Conservation (phyloP, 2,797 vertebrate species). For the Hypotaenidia philippensis region DNA sequence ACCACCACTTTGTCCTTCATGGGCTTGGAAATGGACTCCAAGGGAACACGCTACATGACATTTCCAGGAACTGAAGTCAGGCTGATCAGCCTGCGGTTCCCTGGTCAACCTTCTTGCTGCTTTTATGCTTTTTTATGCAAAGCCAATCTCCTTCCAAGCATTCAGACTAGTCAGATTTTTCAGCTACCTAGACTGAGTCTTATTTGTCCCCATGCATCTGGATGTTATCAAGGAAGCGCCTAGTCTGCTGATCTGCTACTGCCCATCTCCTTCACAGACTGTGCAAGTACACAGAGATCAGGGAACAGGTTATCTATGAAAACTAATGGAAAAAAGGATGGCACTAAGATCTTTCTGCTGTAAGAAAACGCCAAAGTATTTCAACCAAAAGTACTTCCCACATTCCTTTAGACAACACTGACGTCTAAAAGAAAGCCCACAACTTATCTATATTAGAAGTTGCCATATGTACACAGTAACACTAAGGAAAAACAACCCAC, state of each 20-base stretch:
- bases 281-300: neutral
- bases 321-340: neutral
- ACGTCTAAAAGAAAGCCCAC: accelerated
- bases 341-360: accelerated
- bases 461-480: neutral
- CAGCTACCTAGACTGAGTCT: neutral
- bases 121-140: neutral
- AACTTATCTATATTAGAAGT: neutral
- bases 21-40: neutral
- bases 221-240: neutral
- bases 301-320: neutral
- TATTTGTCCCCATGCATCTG: neutral
- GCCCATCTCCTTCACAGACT: neutral
- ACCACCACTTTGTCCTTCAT: neutral
- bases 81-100: neutral
- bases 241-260: neutral
- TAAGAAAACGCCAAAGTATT: accelerated
- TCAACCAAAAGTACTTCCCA: neutral
- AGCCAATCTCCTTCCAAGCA: neutral
- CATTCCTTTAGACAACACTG: neutral
- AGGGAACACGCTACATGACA: neutral
- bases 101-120: neutral
- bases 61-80: neutral
- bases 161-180: neutral
- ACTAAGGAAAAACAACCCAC: accelerated